phyloP scores from a whole-genome alignment of 2,797 vertebrate species.

The Fistularia commersonii region DNA sequence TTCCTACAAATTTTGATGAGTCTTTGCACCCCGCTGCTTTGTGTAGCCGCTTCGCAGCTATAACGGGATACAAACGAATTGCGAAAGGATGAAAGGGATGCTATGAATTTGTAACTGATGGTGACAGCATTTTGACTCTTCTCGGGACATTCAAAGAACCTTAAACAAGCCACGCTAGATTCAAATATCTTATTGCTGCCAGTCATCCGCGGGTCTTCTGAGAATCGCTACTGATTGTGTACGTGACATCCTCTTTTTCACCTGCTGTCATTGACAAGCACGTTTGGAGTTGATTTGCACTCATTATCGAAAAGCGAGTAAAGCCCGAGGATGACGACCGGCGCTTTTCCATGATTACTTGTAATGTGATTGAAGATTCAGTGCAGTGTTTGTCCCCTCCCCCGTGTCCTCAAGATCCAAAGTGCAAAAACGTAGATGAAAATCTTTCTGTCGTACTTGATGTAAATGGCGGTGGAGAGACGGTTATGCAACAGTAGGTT shows the following conservation, averaged over 20 bases:
- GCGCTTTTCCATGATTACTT: slow-evolving; percentile 56
- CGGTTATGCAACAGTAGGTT: slow-evolving; percentile 40
- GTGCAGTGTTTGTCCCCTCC: slow-evolving; percentile 61
- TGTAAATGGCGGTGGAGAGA: slow-evolving; percentile 45
- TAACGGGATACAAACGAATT: slow-evolving; percentile 34
- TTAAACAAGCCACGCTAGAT: slow-evolving; percentile 27
- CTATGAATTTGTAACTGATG: slow-evolving; percentile 41
- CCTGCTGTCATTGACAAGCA: slow-evolving; percentile 67
- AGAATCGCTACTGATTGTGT: slow-evolving; percentile 37
- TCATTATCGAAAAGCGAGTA: slow-evolving; percentile 72
- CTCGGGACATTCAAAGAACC: slow-evolving; percentile 33
- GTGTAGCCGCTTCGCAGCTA: slow-evolving; percentile 51
- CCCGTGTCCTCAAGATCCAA: slow-evolving; percentile 58
- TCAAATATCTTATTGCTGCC: slow-evolving; percentile 60
- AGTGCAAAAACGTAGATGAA: slow-evolving; percentile 54
- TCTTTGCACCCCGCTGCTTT: slow-evolving; percentile 22
- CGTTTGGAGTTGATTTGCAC: slow-evolving; percentile 74
- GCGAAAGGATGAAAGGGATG: slow-evolving; percentile 32
- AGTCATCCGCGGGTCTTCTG: slow-evolving; percentile 35
- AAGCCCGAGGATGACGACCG: slow-evolving; percentile 64
- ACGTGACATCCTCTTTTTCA: slow-evolving; percentile 48
- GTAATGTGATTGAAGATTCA: slow-evolving; percentile 65
- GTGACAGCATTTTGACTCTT: slow-evolving; percentile 39
- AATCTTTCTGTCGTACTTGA: slow-evolving; percentile 41
- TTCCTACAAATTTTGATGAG: slow-evolving; percentile 53